These are phyloP conservation scores for Prorops nasuta DNA, from an alignment of 1,140 invertebrate genomes.

Conservation along the genomic window DNA sequence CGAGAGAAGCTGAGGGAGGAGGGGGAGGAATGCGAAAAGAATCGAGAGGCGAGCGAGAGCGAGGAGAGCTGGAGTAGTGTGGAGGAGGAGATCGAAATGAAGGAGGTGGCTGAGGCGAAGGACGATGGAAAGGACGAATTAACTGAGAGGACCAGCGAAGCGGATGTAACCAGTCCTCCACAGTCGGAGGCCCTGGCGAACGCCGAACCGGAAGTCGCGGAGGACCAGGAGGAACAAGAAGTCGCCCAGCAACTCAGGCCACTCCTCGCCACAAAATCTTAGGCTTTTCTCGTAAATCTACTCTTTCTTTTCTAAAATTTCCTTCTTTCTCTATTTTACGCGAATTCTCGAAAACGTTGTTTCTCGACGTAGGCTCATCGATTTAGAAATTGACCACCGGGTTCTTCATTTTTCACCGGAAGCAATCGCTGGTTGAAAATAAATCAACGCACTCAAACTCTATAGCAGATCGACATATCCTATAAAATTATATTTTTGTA, in stretches of 20 bases:
- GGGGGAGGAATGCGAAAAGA: constrained; percentile 11
- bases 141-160: constrained; percentile 1
- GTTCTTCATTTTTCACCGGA: too few species aligned
- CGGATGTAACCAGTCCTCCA: constrained; percentile 4
- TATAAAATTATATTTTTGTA: constrained; percentile 48
- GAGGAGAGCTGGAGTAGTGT: constrained; percentile 45
- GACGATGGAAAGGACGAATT: constrained; percentile 14
- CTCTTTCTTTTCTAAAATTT: too few species aligned
- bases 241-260: constrained; percentile 31
- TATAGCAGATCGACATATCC: constrained; percentile 36
- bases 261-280: constrained; percentile 29
- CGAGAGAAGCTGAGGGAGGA: constrained; percentile 5
- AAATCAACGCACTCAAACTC: too few species aligned
- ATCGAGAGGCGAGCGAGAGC: constrained; percentile 33
- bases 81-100: constrained; percentile 30
- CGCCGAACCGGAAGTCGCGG: constrained; percentile 13
- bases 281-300: too few species aligned
- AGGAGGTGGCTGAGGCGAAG: constrained; percentile 14
- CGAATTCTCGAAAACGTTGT: too few species aligned
- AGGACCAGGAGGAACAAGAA: constrained; percentile 13
- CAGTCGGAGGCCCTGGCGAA: constrained; percentile 20
- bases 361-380: too few species aligned
- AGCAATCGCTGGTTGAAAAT: too few species aligned
- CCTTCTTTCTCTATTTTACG: too few species aligned
- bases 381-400: too few species aligned